Evolutionary conservation across 2,888 invertebrate genomes (phyloP), one percentile per base, ranked within the genome.

Genomic region (Eilema caniola): DNA sequence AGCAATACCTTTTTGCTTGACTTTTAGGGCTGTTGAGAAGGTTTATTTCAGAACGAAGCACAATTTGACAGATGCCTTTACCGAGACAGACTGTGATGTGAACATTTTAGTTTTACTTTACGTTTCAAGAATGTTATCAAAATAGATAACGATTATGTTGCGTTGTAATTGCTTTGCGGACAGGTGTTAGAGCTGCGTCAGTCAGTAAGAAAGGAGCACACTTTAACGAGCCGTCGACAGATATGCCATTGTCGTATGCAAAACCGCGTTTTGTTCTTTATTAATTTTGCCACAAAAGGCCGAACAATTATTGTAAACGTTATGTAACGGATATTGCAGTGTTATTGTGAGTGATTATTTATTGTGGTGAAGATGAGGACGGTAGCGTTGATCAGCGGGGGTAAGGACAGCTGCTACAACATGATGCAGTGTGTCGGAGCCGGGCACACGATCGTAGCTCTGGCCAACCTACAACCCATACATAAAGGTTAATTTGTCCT

Each of bases 401-500:
- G 99, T 84, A 99, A 99, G 95, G 99, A 99, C 96, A 99, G 99
- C 96, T 99, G 99, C 95, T 99, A 98, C 96, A 99, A 99, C 92
- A 98, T 99, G 98, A 97, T 99, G 97, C 98, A 99, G 96, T 99
- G 99, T 95, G 97, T 99, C 80, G 97, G 98, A 83, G 98, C 99
- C 89, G 99, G 99, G 67, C 99, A 99, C 95, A 96, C 97, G 84
- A 97, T 99, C 85, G 98, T 99, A 70, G 99, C 99, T 57, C 95
- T 99, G 88, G 99, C 99, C 82, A 99, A 99, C 96, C 96, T 99
- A 84, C 97, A 97, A 94, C 99, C 99, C 76, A 96, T 96, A 90
- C 97, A 96, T 92, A 97, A 97, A 96, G 98, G 98, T 97, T 90
- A 93, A 81, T 80, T 84, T 66, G 67, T 76, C 72, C 66, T 75